These are phyloP conservation scores for Arctia plantaginis DNA, from an alignment of 2,888 invertebrate species.

Conservation along the genomic window DNA sequence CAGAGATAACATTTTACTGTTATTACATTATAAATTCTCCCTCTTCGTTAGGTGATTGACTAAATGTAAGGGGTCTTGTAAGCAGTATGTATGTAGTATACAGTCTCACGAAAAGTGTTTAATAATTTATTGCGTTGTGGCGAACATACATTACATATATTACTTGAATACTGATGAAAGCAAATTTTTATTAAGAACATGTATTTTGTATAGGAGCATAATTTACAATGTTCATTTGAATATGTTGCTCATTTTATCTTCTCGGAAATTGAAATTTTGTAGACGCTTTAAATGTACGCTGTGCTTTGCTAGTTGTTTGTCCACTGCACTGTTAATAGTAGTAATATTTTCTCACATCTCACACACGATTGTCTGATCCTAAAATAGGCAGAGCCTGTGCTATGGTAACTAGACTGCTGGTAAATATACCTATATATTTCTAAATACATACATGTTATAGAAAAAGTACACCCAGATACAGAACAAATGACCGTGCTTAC, in stretches of 20 bases:
- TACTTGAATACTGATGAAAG: neutral
- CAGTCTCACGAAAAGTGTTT: conserved; percentile 17
- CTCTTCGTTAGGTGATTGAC: conserved; percentile 21
- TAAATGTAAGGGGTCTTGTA: conserved; percentile 26
- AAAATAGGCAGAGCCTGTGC: no score
- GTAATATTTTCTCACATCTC: no score
- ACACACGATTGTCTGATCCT: no score
- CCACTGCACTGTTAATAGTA: no score
- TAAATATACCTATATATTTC: no score
- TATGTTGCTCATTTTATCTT: neutral
- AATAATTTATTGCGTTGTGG: conserved; percentile 16
- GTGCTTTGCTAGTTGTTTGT: no score
- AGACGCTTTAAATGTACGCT: neutral
- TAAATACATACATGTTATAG: no score
- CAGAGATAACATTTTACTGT: conserved; percentile 1
- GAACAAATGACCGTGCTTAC: no score
- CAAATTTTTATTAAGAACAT: no score
- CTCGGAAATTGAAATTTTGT: neutral
- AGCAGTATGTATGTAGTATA: conserved; percentile 2
- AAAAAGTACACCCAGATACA: no score
- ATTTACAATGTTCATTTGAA: no score
- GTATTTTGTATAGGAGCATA: neutral
- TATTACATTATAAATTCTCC: conserved; percentile 4
- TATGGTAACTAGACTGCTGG: no score
- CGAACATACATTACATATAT: neutral